Base-by-base conservation (phyloP, 2,113 vertebrate genomes). In the Channa maculata region DNA sequence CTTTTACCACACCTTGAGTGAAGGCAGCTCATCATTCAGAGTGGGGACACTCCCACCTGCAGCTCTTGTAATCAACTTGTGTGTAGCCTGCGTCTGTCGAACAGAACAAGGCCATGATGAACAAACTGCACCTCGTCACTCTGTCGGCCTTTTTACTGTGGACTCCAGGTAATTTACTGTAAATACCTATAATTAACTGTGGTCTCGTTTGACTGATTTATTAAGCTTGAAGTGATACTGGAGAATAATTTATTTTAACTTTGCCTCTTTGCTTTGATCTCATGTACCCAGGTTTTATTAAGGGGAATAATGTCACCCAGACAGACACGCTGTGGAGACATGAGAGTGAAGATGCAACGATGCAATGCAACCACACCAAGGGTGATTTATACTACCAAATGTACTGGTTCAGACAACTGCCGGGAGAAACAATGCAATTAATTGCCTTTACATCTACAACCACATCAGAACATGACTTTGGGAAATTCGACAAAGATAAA, bases 371-470 rank as follows among this genome's bases (percentile, higher is more conserved):
- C 6, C 90, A 91, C 49, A 80, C 44, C 0, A 78, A 74, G 58
- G 72, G 12, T 11, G 0, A 0, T 0, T 86, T 77, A 24, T 46
- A 7, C 2, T 13, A 0, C 41, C 64, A 88, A 49, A 93, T 93
- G 91, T 91, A 91, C 85, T 91, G 91, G 92, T 93, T 77, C 79
- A 63, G 61, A 57, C 92, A 92, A 65, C 80, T 59, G 11, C 83
- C 80, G 6, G 88, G 83, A 61, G 51, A 89, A 14, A 62, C 37
- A 0, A 86, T 93, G 79, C 60, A 55, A 9, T 66, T 64, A 8
- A 74, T 93, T 0, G 86, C 93, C 11, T 86, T 67, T 1, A 82
- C 58, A 1, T 39, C 2, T 2, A 2, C 1, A 0, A 0, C 1
- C 0, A 48, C 0, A 1, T 1, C 34, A 37, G 4, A 0, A 8